These are phyloP conservation scores for Bemisia tabaci DNA, from an alignment of 1,140 invertebrate genomes.

Conservation along the genomic window DNA sequence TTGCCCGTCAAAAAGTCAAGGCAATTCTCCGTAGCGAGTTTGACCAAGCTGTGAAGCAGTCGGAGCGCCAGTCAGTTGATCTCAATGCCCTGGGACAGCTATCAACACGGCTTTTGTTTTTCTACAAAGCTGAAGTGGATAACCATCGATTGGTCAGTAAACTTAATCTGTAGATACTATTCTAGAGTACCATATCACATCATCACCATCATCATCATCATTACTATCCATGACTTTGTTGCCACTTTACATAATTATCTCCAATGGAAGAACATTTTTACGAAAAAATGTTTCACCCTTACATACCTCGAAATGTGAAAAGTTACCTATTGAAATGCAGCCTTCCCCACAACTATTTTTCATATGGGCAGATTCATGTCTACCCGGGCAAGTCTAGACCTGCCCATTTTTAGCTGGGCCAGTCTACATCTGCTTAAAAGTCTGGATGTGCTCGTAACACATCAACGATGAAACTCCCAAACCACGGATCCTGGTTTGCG, in stretches of 20 bases:
- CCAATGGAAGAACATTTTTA: conserved; percentile 40
- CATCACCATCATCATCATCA: background rate
- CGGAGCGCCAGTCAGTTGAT: conserved; percentile 29
- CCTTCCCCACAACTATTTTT: no score
- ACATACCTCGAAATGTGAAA: no score
- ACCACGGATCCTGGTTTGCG: no score
- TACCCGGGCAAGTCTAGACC: no score
- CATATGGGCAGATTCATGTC: no score
- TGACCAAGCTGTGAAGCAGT: conserved; percentile 40
- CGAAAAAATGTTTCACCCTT: conserved; percentile 9
- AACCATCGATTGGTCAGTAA: conserved; percentile 49
- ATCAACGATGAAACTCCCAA: no score
- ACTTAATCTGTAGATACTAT: background rate
- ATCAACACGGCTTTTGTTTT: conserved; percentile 53
- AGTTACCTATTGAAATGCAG: no score
- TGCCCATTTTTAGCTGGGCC: no score
- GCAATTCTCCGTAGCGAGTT: conserved; percentile 48
- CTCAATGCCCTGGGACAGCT: conserved; percentile 38
- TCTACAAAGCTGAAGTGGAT: conserved; percentile 56
- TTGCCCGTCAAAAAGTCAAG: conserved; percentile 50
- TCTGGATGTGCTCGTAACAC: no score
- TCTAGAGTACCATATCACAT: background rate
- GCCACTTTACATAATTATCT: conserved; percentile 37
- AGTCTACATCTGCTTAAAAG: no score
- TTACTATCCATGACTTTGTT: background rate